Conservation (phyloP, 2,888 invertebrate species). For the Fragum whitleyi region DNA sequence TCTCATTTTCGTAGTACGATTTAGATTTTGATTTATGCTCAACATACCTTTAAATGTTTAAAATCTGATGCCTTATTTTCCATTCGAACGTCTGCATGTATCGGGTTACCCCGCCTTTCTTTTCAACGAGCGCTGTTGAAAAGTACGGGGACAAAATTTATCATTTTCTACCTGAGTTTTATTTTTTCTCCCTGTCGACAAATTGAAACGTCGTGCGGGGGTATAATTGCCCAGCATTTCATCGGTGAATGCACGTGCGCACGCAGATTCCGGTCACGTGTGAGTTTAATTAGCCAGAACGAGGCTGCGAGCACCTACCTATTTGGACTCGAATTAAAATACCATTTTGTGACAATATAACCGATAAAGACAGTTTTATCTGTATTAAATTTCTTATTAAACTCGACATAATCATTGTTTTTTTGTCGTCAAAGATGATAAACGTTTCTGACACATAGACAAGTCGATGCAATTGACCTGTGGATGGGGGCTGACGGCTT, state of each 20-base stretch:
- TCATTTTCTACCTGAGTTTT: conserved; percentile 25
- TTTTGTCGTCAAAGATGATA: not conserved
- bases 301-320: conserved; percentile 17
- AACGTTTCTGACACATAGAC: not conserved
- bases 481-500: not conserved
- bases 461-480: not conserved
- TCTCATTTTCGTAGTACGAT: conserved; percentile 18
- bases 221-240: conserved; percentile 3
- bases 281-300: conserved; percentile 27
- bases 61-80: conserved; percentile 44
- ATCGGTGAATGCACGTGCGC: conserved; percentile 16
- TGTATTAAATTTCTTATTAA: conserved; percentile 3
- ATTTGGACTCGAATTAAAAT: conserved; percentile 19
- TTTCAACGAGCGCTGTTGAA: conserved; percentile 22
- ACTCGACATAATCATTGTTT: conserved; percentile 4
- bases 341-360: conserved; percentile 13
- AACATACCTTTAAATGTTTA: conserved; percentile 27
- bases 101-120: conserved; percentile 30
- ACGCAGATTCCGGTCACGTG: conserved; percentile 5
- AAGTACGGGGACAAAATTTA: conserved; percentile 16
- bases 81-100: conserved; percentile 37
- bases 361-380: conserved; percentile 10
- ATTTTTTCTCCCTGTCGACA: conserved; percentile 11
- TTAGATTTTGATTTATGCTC: conserved; percentile 13
- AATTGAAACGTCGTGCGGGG: conserved; percentile 16